These are phyloP conservation scores for Crematogaster levior DNA, from an alignment of 2,888 invertebrate genomes.

Conservation along the genomic window DNA sequence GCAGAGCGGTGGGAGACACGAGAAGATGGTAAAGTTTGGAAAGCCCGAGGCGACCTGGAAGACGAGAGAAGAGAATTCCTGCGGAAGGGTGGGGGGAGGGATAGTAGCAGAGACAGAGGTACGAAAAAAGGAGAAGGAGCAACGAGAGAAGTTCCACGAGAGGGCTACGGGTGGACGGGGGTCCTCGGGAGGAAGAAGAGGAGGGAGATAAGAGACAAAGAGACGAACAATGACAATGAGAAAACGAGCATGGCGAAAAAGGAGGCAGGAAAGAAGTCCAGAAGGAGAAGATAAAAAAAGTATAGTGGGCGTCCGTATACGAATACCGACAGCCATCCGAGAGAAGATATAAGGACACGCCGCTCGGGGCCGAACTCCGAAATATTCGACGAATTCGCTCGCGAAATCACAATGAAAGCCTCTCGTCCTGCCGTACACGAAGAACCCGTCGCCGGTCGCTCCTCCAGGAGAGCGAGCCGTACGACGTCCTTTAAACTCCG, in stretches of 20 bases:
- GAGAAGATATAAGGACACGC: conserved; percentile 53
- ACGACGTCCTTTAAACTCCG: conserved; percentile 44
- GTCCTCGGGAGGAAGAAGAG: conserved; percentile 23
- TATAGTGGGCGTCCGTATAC: conserved; percentile 63
- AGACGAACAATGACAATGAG: conserved; percentile 69
- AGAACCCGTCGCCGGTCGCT: conserved; percentile 2
- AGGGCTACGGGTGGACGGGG: conserved; percentile 16
- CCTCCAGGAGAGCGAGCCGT: conserved; percentile 26
- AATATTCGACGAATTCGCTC: conserved; percentile 64
- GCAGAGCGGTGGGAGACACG: conserved; percentile 50
- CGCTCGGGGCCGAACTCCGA: conserved; percentile 53
- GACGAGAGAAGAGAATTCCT: conserved; percentile 69
- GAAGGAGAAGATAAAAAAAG: conserved; percentile 15
- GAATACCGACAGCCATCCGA: conserved; percentile 64
- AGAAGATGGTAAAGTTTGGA: conserved; percentile 79
- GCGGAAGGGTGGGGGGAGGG: conserved; percentile 65
- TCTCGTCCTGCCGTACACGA: conserved; percentile 44
- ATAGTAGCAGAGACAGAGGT: conserved; percentile 60
- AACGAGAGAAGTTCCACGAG: conserved; percentile 55
- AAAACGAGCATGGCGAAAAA: conserved; percentile 63
- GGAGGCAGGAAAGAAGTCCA: background rate
- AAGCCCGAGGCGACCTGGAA: conserved; percentile 74
- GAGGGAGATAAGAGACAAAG: conserved; percentile 59
- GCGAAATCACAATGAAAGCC: conserved; percentile 55
- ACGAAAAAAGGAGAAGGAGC: conserved; percentile 28